Base-by-base conservation (phyloP, 2,113 vertebrate genomes). In the Poecile atricapillus region DNA sequence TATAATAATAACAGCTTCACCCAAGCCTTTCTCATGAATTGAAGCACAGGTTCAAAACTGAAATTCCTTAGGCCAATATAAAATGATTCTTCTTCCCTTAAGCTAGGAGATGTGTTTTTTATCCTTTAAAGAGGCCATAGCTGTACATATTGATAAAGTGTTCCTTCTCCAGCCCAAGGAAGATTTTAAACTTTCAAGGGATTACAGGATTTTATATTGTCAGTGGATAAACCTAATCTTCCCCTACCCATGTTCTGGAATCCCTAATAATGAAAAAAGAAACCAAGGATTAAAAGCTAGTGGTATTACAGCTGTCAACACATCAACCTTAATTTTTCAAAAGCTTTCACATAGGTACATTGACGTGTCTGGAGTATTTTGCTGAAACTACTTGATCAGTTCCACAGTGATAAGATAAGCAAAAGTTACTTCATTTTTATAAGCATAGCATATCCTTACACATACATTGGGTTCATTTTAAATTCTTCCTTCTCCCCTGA, bases 151-250 rank as follows among this genome's bases (percentile, higher is more conserved):
- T 96, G 94, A 95, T 94, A 96, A 94, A 94, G 49, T 53, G 37
- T 69, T 96, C 88, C 69, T 93, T 92, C 83, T 89, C 46, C 79
- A 95, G 90, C 44, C 92, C 88, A 90, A 87, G 88, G 69, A 96
- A 97, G 96, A 96, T 96, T 96, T 93, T 95, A 97, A 97, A 96
- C 73, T 96, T 96, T 92, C 93, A 96, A 50, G 76, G 94, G 95
- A 97, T 97, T 96, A 97, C 92, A 96, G 86, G 93, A 95, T 96
- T 97, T 97, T 94, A 94, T 89, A 94, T 93, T 97, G 93, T 96
- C 96, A 95, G 90, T 96, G 94, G 95, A 93, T 97, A 96, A 96
- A 95, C 88, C 76, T 96, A 96, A 96, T 96, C 95, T 97, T 94
- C 86, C 85, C 44, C 64, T 95, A 92, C 80, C 95, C 80, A 69